These are phyloP conservation scores for Caranx melampygus DNA, from an alignment of 2,113 vertebrate species.

Conservation along the genomic window DNA sequence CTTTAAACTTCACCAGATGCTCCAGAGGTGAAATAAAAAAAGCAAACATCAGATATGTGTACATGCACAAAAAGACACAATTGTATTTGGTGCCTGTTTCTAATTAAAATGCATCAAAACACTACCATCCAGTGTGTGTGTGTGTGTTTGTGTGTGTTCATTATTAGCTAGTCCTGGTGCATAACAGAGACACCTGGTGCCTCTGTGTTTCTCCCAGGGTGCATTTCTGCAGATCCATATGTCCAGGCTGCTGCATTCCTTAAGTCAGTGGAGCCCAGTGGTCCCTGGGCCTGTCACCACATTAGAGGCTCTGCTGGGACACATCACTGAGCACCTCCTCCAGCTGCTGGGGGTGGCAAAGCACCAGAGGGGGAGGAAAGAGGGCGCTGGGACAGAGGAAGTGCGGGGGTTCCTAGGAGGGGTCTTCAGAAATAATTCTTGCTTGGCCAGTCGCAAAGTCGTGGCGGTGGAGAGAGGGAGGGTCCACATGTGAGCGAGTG, in stretches of 20 bases:
- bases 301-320: conserved; percentile 77
- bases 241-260: conserved; percentile 56
- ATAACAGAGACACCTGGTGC: conserved; percentile 59
- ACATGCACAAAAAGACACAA: conserved; percentile 4
- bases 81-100: conserved; percentile 49
- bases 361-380: conserved; percentile 38
- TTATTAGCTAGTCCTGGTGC: conserved; percentile 37
- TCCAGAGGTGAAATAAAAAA: conserved; percentile 39
- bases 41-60: conserved; percentile 1
- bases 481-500: conserved; percentile 36
- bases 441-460: conserved; percentile 58
- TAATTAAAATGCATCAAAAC: conserved; percentile 53
- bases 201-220: conserved; percentile 62
- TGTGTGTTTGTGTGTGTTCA: conserved; percentile 32
- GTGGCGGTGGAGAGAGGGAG: conserved; percentile 40
- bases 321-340: conserved; percentile 77
- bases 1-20: conserved; percentile 60
- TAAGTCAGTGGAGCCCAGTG: conserved; percentile 55
- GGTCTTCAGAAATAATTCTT: conserved; percentile 47
- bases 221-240: conserved; percentile 64
- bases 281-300: conserved; percentile 75
- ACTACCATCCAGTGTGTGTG: conserved; percentile 7
- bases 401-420: conserved; percentile 40
- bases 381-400: conserved; percentile 48
- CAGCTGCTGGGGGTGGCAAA: conserved; percentile 65